Base-by-base conservation (phyloP, 1,140 invertebrate species). In the Liolophura sinensis region DNA sequence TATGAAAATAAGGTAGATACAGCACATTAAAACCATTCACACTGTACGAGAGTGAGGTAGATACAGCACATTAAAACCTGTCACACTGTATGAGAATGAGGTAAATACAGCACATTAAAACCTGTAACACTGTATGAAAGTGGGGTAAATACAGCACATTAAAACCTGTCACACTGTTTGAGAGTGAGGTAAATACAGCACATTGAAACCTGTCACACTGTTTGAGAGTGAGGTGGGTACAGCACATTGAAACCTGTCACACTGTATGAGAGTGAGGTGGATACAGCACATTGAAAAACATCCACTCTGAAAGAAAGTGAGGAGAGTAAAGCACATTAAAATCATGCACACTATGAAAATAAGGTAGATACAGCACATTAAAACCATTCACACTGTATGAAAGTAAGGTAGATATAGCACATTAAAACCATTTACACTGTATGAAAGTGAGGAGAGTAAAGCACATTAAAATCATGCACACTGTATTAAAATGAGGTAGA, bases 1-100 rank as follows among this genome's bases (percentile, higher is more conserved):
- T n/a, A 63, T 40, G 31, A 5, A 40, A 40, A 3, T 5, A 9
- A 9, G 31, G 31, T n/a, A n/a, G n/a, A n/a, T n/a, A n/a, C n/a
- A n/a, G n/a, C n/a, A n/a, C n/a, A n/a, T n/a, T n/a, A n/a, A n/a
- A n/a, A n/a, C n/a, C n/a, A n/a, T n/a, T n/a, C n/a, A n/a, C n/a
- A n/a, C 86, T 94, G 62, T 86, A 89, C 64, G 89, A 94, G 73
- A 92, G 91, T 85, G 92, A 95, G 80, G 92, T 93, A 87, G 62
- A 22, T 56, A 62, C 60, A 56, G 15, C 20, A 56, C 51, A 56
- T 18, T 68, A 66, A 18, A 3, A 18, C 15, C 12, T 18, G 1
- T n/a, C 1, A 49, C 31, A 27, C 86, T 94, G 62, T 86, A 89
- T 64, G 89, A 94, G 73, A 92, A 91, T 85, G 92, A 95, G 80